Conservation (phyloP, 2,113 vertebrate species). For the Leucopsar rothschildi region DNA sequence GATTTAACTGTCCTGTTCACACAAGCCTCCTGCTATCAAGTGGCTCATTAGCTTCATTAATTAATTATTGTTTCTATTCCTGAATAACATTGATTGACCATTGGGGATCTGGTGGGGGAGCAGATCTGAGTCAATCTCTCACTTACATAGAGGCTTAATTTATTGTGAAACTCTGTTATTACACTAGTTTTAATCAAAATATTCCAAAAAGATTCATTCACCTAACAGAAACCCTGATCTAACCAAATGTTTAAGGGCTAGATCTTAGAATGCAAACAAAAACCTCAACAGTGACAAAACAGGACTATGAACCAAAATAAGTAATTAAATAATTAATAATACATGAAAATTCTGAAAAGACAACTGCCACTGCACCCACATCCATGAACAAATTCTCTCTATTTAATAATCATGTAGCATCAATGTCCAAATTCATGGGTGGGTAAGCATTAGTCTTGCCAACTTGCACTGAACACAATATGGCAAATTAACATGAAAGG, state of each 20-base stretch:
- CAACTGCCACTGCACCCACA: background rate
- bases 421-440: background rate
- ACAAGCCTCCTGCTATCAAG: background rate
- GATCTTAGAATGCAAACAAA: background rate
- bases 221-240: background rate
- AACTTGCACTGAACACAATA: background rate
- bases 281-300: background rate
- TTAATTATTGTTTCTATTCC: constrained; percentile 5
- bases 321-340: background rate
- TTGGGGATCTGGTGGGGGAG: background rate
- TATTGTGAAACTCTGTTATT: background rate
- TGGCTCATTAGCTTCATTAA: background rate
- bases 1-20: background rate
- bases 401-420: background rate
- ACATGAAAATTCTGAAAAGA: background rate
- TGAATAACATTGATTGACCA: background rate
- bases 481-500: background rate
- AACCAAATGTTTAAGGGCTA: background rate
- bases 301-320: background rate
- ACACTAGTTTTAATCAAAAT: background rate
- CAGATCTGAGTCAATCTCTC: background rate
- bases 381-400: background rate
- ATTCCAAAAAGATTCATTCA: background rate
- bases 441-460: background rate
- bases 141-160: background rate